Conservation (phyloP, 1,140 invertebrate species). For the Drosophila sp. region DNA sequence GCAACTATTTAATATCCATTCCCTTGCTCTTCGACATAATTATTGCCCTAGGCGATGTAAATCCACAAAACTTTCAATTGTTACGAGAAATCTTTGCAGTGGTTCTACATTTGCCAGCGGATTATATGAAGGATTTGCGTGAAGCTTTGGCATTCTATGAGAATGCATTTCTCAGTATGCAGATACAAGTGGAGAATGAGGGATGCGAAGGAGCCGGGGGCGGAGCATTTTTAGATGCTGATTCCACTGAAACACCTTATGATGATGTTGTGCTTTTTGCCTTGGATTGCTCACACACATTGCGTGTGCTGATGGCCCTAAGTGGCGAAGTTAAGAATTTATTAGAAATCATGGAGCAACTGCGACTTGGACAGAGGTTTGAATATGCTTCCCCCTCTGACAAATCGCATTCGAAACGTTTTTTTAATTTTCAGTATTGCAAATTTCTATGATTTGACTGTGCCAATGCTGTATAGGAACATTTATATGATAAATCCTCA, state of each 20-base stretch:
- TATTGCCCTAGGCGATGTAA: conserved; percentile 87
- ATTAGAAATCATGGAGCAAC: conserved; percentile 62
- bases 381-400: conserved; percentile 3
- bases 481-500: conserved; percentile 74
- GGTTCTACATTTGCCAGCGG: conserved; percentile 88
- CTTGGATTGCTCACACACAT: conserved; percentile 87
- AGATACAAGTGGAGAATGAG: conserved; percentile 77
- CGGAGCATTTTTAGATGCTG: conserved; percentile 56
- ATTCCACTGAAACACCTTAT: conserved; percentile 82
- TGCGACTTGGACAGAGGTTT: conserved; percentile 67
- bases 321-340: conserved; percentile 84
- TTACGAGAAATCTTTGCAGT: conserved; percentile 87
- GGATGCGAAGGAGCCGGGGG: conserved; percentile 75
- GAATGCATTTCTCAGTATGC: conserved; percentile 73
- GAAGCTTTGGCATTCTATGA: conserved; percentile 85
- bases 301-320: conserved; percentile 86
- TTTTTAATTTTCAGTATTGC: conserved; percentile 84
- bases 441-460: conserved; percentile 86
- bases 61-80: conserved; percentile 85
- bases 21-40: conserved; percentile 92
- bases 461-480: conserved; percentile 87
- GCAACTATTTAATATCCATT: conserved; percentile 92
- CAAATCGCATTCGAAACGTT: background rate
- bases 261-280: conserved; percentile 89
- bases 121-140: conserved; percentile 88